A percentile compares a stretch with the other conserved stretches of the same genome.
Evolutionary conservation across 2,113 vertebrate species (phyloP).

Genomic region (Apus apus): DNA sequence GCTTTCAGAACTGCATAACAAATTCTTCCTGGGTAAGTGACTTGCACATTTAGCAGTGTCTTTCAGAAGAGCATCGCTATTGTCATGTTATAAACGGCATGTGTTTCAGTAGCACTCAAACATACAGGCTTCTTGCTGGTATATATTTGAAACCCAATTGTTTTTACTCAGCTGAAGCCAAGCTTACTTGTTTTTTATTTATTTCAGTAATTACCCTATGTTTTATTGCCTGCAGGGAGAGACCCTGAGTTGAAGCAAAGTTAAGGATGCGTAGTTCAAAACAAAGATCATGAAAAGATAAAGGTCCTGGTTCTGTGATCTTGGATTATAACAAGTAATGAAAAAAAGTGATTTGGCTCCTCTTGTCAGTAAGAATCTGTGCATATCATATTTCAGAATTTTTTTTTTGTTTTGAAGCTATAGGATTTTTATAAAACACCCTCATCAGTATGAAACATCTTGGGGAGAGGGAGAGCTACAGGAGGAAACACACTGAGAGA

Average conservation of each 20-base stretch:
- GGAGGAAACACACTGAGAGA: neutral
- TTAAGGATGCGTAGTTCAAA: conserved; percentile 42
- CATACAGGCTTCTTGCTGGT: conserved; percentile 62
- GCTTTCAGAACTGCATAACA: conserved; percentile 77
- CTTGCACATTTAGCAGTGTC: conserved; percentile 67
- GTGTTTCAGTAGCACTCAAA: conserved; percentile 71
- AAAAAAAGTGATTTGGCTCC: neutral
- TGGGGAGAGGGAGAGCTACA: neutral
- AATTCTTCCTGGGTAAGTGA: conserved; percentile 73
- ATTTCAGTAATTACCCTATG: conserved; percentile 71
- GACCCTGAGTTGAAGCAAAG: conserved; percentile 35
- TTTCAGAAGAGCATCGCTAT: conserved; percentile 71
- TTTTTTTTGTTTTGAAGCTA: neutral
- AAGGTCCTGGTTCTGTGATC: conserved; percentile 17
- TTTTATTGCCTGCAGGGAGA: conserved; percentile 55
- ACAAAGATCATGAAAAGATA: conserved; percentile 44
- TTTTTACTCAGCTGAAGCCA: conserved; percentile 69
- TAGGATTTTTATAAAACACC: neutral
- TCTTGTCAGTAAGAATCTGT: conserved; percentile 2
- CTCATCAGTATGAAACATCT: neutral
- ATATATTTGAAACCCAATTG: conserved; percentile 69
- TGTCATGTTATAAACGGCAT: conserved; percentile 65
- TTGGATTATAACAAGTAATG: neutral
- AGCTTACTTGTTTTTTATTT: conserved; percentile 49
- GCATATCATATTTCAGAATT: neutral